Base-by-base conservation (phyloP, 2,113 vertebrate genomes). In the Carollia perspicillata region DNA sequence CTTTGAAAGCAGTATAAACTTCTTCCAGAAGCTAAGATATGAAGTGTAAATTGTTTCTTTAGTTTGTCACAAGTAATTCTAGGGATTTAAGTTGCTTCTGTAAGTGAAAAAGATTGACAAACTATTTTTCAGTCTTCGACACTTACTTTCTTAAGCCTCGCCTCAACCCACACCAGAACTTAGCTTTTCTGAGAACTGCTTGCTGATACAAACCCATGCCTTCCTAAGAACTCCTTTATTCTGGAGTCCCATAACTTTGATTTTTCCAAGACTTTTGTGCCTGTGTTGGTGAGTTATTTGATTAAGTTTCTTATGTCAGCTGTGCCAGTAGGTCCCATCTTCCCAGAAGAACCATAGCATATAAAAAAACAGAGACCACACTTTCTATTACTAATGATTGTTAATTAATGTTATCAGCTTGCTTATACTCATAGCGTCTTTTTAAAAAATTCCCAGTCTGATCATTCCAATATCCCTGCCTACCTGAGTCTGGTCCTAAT, bases 1-100 rank as follows among this genome's bases (percentile, higher is more conserved):
- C 77, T 98, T 97, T 86, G 87, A 95, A 96, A 97, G 80, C 87
- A 79, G 65, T 72, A 81, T 93, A 95, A 97, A 95, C 71, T 91
- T 68, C 28, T 95, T 88, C 60, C 65, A 68, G 66, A 83, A 77
- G 66, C 75, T 63, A 65, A 55, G 44, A 94, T 68, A 89, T 16
- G 14, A 37, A 90, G 77, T 58, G 10, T 85, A 96, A 90, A 89
- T 84, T 85, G 60, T 75, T 95, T 78, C 55, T 84, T 96, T 96
- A 85, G 74, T 49, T 86, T 96, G 93, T 66, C 11, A 65, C 37
- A 44, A 74, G 95, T 95, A 78, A 95, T 96, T 95, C 63, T 49
- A 77, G 17, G 66, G 89, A 94, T 91, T 77, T 93, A 47, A 91
- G 60, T 40, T 94, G 69, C 47, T 83, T 85, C 68, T 35, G 26